A percentile compares a stretch with the other conserved stretches of the same genome.
These are phyloP conservation scores for Conus canariensis DNA, from an alignment of 2,888 invertebrate genomes.

Conservation along the genomic window DNA sequence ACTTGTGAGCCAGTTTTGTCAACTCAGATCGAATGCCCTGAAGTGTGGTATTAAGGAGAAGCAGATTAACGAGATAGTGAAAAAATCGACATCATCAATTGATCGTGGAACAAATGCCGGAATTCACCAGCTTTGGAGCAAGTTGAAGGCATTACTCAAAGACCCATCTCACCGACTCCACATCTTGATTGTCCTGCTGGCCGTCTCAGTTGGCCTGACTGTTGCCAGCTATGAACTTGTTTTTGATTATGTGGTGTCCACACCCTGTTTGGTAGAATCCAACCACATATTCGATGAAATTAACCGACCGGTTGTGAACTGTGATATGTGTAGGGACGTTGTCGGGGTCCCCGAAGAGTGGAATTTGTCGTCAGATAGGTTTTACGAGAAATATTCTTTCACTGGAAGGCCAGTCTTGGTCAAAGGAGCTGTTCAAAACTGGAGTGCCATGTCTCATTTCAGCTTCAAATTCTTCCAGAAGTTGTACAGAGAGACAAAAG, in stretches of 20 bases:
- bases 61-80: slow-evolving; percentile 35
- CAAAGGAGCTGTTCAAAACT: slow-evolving; percentile 88
- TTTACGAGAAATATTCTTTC: slow-evolving; percentile 88
- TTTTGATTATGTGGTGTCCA: slow-evolving; percentile 38
- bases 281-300: slow-evolving; percentile 69
- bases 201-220: slow-evolving; percentile 37
- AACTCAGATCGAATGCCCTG: slow-evolving; percentile 43
- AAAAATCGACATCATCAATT: neutral
- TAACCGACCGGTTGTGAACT: slow-evolving; percentile 89
- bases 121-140: neutral
- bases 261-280: slow-evolving; percentile 58
- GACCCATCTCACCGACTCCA: slow-evolving; percentile 38
- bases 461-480: slow-evolving; percentile 89
- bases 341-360: slow-evolving; percentile 84
- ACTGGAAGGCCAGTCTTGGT: slow-evolving; percentile 90
- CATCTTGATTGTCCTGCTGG: slow-evolving; percentile 40
- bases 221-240: slow-evolving; percentile 45
- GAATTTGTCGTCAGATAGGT: slow-evolving; percentile 85
- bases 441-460: slow-evolving; percentile 89
- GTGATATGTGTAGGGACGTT: slow-evolving; percentile 87
- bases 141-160: neutral
- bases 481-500: slow-evolving; percentile 82
- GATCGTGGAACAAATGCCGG: no score
- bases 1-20: slow-evolving; percentile 43
- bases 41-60: slow-evolving; percentile 45